A percentile compares a stretch with the other conserved stretches of the same genome.
Evolutionary conservation across 2,797 vertebrate species (phyloP).

Genomic region (Crypturellus tataupa): DNA sequence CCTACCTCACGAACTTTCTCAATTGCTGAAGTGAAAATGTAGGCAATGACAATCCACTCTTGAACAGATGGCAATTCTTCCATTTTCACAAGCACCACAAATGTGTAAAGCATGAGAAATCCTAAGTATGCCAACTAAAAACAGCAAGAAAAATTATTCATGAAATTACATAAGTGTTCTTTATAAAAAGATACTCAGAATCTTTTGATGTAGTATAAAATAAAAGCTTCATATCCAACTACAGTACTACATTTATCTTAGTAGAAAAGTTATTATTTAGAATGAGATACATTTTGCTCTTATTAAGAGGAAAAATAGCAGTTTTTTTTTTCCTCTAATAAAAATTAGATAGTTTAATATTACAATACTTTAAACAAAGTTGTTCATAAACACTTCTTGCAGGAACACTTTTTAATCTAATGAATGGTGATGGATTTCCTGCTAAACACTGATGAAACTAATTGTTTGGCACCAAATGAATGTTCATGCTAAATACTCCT

Average conservation of each 20-base stretch:
- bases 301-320: not conserved
- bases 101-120: conserved; percentile 98
- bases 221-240: not conserved
- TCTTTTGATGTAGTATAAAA: conserved; percentile 13
- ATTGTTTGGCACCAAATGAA: not conserved
- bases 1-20: conserved; percentile 97
- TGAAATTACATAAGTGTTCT: conserved; percentile 4
- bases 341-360: not conserved
- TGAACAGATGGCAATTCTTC: conserved; percentile 87
- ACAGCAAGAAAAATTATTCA: conserved; percentile 25
- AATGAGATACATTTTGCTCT: not conserved
- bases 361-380: not conserved
- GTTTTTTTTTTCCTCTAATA: not conserved
- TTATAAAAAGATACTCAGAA: not conserved
- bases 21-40: conserved; percentile 95
- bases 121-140: conserved; percentile 93
- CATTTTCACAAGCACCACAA: conserved; percentile 96
- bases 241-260: not conserved
- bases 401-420: not conserved
- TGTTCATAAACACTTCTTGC: not conserved
- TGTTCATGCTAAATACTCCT: not conserved
- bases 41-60: conserved; percentile 98
- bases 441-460: not conserved
- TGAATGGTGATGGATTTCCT: not conserved
- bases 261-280: not conserved